Base-by-base conservation (phyloP, 2,888 invertebrate species). In the Drosophila yooni region DNA sequence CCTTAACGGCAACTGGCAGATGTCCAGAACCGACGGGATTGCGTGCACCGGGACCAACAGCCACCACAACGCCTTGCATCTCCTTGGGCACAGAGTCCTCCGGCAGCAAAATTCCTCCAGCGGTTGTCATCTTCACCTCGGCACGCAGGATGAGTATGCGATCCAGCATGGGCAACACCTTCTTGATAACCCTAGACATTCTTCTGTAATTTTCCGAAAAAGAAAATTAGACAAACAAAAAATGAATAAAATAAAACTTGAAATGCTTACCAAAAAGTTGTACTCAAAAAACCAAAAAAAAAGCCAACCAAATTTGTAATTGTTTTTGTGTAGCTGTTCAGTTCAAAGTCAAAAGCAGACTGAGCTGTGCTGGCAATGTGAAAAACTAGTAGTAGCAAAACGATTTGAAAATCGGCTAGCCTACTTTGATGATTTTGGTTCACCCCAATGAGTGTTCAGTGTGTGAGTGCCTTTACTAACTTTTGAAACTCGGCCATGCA, bases 31-130 rank as follows among this genome's bases (percentile, higher is more conserved):
- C 95, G 94, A 98, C 95, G 50, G 96, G 96, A 93, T 96, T 97
- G 89, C 97, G 95, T 34, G 95, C 94, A 71, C 99, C 99, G 40
- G 97, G 96, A 52, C 99, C 99, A 61, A 98, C 96, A 38, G 99
- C 99, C 4, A 99, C 95, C 0, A 99, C 98, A 71, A 97, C 97
- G 29, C 98, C 99, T 90, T 97, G 96, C 36, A 98, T 94, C 43
- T 99, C 96, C 94, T 99, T 99, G 53, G 96, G 96, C 92, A 97
- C 97, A 0, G 99, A 97, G 92, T 98, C 99, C 93, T 99, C 99
- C 8, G 99, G 99, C 81, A 99, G 95, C 87, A 99, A 96, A 91
- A 99, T 98, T 66, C 99, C 99, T 34, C 99, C 97, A 92, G 98
- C 98, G 0, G 98, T 98, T 93, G 96, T 97, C 0, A 97, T 96